phyloP scores from a whole-genome alignment of 2,888 invertebrate species.

The Torymus aiolomorphi region DNA sequence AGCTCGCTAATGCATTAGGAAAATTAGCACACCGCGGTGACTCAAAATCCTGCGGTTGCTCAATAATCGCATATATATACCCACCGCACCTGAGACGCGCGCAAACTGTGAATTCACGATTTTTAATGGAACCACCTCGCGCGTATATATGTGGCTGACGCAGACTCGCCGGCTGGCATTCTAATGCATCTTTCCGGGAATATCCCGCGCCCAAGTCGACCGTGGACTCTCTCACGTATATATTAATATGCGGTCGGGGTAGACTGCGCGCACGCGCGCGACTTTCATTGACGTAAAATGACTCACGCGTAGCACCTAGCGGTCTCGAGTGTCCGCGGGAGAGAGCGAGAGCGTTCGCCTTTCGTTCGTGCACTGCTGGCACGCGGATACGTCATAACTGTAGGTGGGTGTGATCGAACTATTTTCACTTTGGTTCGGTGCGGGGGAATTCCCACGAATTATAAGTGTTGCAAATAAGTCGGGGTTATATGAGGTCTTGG shows the following conservation, averaged over 20 bases:
- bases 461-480: too few species aligned
- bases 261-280: constrained; percentile 12
- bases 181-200: constrained; percentile 34
- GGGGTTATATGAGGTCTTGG: too few species aligned
- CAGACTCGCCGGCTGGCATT: not conserved
- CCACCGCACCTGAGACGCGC: not conserved
- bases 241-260: constrained; percentile 12
- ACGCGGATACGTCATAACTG: too few species aligned
- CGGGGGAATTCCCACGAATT: too few species aligned
- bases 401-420: too few species aligned
- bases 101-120: not conserved
- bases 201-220: constrained; percentile 1
- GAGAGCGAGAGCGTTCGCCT: not conserved
- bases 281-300: constrained; percentile 43
- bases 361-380: not conserved
- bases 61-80: too few species aligned
- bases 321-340: not conserved
- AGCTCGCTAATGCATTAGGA: not conserved
- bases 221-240: not conserved
- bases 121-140: not conserved
- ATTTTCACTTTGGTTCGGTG: too few species aligned
- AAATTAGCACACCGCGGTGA: not conserved
- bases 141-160: not conserved
- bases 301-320: constrained; percentile 19
- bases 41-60: not conserved